Evolutionary conservation across 2,113 vertebrate genomes (phyloP).

Genomic region (Dicentrarchus labrax): DNA sequence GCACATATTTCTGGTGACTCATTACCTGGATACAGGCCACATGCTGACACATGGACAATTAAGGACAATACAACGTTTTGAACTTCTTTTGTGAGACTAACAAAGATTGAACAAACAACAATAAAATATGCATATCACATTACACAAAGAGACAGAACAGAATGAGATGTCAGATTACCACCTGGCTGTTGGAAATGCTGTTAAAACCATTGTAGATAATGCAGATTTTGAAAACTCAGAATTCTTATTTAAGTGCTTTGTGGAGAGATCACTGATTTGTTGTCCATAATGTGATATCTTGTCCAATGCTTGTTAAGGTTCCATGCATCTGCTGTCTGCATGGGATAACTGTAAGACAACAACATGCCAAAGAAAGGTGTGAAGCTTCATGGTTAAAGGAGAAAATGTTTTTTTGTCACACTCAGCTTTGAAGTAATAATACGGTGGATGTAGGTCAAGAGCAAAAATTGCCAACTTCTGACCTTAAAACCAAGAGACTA

Average conservation of each 20-base stretch:
- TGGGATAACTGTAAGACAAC: no score
- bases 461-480: constrained; percentile 7
- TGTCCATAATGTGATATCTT: not conserved
- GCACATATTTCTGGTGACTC: constrained; percentile 10
- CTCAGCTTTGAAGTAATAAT: constrained; percentile 6
- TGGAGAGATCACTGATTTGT: not conserved
- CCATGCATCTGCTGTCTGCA: no score
- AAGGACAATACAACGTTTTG: not conserved
- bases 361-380: not conserved
- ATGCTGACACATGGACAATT: constrained; percentile 20
- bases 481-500: constrained; percentile 10
- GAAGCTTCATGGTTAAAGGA: not conserved
- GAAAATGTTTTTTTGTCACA: not conserved
- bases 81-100: constrained; percentile 21
- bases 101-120: constrained; percentile 5
- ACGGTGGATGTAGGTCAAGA: constrained; percentile 38
- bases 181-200: not conserved
- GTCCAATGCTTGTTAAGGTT: no score
- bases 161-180: not conserved
- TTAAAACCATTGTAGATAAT: not conserved
- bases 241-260: not conserved
- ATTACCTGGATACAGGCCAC: constrained; percentile 23
- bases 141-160: not conserved
- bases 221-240: not conserved
- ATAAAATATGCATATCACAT: not conserved